Percentiles rank a stretch among this genome's conserved stretches.
Conservation (phyloP, 2,888 invertebrate species). For the Notodonta ziczac region DNA sequence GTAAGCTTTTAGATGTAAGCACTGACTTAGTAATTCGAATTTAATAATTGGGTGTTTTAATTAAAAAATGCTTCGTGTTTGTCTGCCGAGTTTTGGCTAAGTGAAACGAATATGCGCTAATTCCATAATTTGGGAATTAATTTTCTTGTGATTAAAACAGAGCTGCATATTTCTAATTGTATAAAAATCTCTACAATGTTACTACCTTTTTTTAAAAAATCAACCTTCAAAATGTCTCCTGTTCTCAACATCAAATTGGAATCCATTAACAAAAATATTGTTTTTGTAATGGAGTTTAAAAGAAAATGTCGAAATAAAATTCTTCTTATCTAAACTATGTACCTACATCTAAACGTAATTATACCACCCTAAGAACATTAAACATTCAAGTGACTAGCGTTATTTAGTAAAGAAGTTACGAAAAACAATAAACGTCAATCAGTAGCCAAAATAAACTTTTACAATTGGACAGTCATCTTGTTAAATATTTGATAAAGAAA, state of each 20-base stretch:
- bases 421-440: slow-evolving; percentile 8
- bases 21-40: neutral
- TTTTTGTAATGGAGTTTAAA: slow-evolving; percentile 1
- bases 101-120: no score
- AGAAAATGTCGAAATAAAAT: neutral
- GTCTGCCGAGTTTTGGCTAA: neutral
- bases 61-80: neutral
- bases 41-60: neutral
- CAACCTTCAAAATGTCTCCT: neutral
- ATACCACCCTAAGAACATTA: neutral
- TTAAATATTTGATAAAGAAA: slow-evolving; percentile 13
- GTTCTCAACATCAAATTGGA: neutral
- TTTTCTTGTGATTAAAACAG: no score
- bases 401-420: neutral
- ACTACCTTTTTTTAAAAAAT: neutral
- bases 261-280: neutral
- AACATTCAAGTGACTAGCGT: slow-evolving; percentile 4
- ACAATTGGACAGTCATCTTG: neutral
- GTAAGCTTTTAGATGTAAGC: neutral
- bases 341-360: neutral
- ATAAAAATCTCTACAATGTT: no score
- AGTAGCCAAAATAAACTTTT: neutral
- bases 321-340: neutral
- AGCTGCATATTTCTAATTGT: no score
- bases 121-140: no score